Conservation (phyloP, 2,113 vertebrate species). For the Anas platyrhynchos region DNA sequence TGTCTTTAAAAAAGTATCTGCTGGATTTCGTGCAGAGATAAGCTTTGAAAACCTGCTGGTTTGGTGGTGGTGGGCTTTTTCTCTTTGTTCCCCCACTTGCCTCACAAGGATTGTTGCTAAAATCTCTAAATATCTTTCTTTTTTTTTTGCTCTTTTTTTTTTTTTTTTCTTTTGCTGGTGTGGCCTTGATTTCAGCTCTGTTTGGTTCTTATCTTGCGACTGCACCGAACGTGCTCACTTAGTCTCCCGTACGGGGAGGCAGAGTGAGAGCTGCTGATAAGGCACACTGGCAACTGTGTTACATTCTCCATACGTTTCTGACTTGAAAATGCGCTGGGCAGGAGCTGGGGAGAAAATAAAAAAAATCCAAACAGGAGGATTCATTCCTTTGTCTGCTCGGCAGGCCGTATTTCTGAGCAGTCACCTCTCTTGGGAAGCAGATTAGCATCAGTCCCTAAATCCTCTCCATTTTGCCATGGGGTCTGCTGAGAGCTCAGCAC, state of each 20-base stretch:
- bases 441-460: constrained; percentile 18
- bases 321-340: neutral
- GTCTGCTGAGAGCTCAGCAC: neutral
- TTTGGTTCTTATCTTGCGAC: neutral
- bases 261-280: constrained; percentile 14
- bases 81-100: neutral
- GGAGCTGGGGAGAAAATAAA: neutral
- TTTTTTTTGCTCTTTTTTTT: neutral
- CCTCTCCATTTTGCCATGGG: constrained; percentile 45
- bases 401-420: neutral
- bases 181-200: constrained; percentile 25
- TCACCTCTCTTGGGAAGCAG: neutral
- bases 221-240: neutral
- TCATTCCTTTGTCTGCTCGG: neutral
- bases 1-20: neutral
- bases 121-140: neutral
- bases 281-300: neutral
- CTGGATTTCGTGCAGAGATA: neutral
- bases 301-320: neutral
- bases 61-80: neutral
- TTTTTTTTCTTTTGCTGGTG: neutral
- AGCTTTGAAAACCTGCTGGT: neutral
- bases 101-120: neutral
- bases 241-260: neutral
- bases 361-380: neutral